Percentiles rank a stretch among this genome's conserved stretches.
These are phyloP conservation scores for Xyrauchen texanus DNA, from an alignment of 2,113 vertebrate species.

Conservation along the genomic window DNA sequence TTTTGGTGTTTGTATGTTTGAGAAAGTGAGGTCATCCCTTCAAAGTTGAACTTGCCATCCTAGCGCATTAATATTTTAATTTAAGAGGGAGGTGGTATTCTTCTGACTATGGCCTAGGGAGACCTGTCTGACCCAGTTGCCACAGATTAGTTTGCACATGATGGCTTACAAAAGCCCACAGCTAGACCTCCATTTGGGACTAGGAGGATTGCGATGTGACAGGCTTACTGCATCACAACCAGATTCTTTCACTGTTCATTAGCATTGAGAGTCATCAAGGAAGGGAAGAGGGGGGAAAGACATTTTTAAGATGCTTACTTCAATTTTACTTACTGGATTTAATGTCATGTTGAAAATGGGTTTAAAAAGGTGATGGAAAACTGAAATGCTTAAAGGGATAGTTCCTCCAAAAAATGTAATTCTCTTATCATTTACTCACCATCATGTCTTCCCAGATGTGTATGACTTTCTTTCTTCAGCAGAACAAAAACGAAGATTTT, in stretches of 20 bases:
- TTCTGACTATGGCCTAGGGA: conserved; percentile 21
- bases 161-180: conserved; percentile 3
- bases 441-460: too few species aligned
- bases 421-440: too few species aligned
- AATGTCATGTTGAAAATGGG: neutral
- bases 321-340: neutral
- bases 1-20: conserved; percentile 19
- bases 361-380: neutral
- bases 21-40: neutral
- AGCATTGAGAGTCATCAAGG: conserved; percentile 1
- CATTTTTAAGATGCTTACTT: conserved; percentile 4
- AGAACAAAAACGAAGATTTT: too few species aligned
- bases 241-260: conserved; percentile 12
- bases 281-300: neutral
- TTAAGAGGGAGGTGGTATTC: conserved; percentile 8
- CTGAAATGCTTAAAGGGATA: neutral
- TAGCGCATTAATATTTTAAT: conserved; percentile 37
- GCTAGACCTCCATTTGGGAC: conserved; percentile 9
- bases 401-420: too few species aligned
- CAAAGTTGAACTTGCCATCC: neutral
- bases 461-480: too few species aligned
- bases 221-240: conserved; percentile 21
- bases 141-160: conserved; percentile 13
- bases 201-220: neutral
- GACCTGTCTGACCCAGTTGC: conserved; percentile 50